Evolutionary conservation across 2,113 vertebrate genomes (phyloP), one percentile per base, ranked within the genome.

Genomic region (Chinchilla lanigera): DNA sequence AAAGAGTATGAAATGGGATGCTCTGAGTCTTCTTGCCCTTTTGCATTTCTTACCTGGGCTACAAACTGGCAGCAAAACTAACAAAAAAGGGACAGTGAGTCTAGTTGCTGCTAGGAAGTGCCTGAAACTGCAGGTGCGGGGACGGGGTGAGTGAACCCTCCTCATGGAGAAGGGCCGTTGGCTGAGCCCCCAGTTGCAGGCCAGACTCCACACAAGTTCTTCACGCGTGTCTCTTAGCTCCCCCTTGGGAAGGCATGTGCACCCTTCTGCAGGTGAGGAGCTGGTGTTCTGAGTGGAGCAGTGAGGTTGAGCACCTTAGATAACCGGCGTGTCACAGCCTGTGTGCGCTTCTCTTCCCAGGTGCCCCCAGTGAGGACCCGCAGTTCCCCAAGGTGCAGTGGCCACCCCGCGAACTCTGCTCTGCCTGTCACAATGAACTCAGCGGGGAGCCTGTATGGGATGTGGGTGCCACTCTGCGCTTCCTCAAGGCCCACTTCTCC

Each of bases 311-410:
- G 54, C 22, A n/a, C 77, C 73, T 16, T 0, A 1, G 41, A 41
- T 6, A 52, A 78, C 52, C 13, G 0, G 22, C 2, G 5, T n/a
- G 44, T 67, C 73, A 35, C 11, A 5, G 3, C 30, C 14, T 16
- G 0, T 0, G 0, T 86, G 58, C 96, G 13, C 26, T 97, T 90
- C 95, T 86, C 69, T 95, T 38, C 35, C 38, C 96, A 99, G 99
- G 99, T 87, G 96, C 98, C 26, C 96, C 98, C 89, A 99, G 98
- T 0, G 99, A 99, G 96, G 99, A 99, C 97, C 99, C 99, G 44
- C 94, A 98, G 50, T 99, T 99, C 97, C 99, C 99, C 97, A 99
- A 99, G 98, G 96, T 99, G 94, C 99, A 99, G 98, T 99, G 99
- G 99, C 99, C 99, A 0, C 97, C 99, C 0, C 98, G 98, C 0